phyloP scores from a whole-genome alignment of 30 jellyfish, hydroid and myxozoan genomes.

The Chrysaora quinquecirrha region DNA sequence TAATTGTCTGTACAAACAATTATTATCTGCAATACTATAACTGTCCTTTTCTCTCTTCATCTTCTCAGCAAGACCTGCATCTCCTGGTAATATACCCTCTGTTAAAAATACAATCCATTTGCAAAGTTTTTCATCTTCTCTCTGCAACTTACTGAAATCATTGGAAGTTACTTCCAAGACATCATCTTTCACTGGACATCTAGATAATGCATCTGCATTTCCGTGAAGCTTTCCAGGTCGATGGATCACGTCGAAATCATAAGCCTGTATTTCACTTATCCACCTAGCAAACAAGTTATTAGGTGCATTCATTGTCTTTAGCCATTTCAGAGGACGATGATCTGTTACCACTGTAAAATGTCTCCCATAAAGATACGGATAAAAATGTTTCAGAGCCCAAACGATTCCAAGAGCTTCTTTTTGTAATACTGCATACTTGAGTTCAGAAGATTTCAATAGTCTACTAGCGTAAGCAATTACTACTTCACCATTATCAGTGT shows the following conservation, averaged over 20 bases:
- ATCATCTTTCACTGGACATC: conserved; percentile 63
- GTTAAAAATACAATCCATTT: not conserved
- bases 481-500: conserved; percentile 36
- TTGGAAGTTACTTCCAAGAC: not conserved
- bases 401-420: conserved; percentile 64
- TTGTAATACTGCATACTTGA: conserved; percentile 45
- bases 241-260: conserved; percentile 43
- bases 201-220: conserved; percentile 58
- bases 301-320: conserved; percentile 56
- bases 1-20: not conserved
- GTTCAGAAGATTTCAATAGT: conserved; percentile 31
- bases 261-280: conserved; percentile 60
- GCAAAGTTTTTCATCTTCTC: not conserved
- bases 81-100: not conserved
- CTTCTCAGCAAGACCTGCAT: not conserved
- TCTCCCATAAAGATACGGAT: conserved; percentile 56
- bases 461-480: conserved; percentile 62
- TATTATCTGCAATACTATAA: not conserved
- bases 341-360: conserved; percentile 53
- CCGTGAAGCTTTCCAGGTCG: conserved; percentile 65
- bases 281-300: conserved; percentile 71
- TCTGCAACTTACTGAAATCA: not conserved
- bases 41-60: not conserved
- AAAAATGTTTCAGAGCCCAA: conserved; percentile 54
- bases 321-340: conserved; percentile 60